These are phyloP conservation scores for Tamandua tetradactyla DNA, from an alignment of 2,797 vertebrate genomes.

Conservation along the genomic window DNA sequence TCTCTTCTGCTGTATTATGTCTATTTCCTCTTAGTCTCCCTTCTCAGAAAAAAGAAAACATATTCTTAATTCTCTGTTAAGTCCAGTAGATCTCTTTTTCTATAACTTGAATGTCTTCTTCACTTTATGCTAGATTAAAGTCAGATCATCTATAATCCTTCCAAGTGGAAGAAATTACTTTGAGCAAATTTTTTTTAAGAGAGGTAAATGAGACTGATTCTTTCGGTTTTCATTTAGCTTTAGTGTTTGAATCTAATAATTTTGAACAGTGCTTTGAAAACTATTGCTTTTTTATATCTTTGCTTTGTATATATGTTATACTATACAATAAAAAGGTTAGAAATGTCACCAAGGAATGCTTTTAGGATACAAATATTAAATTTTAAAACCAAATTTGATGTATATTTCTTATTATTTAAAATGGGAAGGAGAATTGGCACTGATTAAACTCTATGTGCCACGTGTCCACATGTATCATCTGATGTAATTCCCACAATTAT, in stretches of 20 bases:
- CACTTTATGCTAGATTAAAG: neutral
- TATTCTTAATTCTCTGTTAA: neutral
- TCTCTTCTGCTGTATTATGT: neutral
- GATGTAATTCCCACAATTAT: neutral
- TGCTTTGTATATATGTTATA: too few relatives aligned
- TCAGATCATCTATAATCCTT: neutral
- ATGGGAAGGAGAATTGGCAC: neutral
- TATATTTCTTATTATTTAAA: conserved; percentile 40
- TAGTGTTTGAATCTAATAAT: conserved; percentile 37
- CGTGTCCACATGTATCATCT: neutral
- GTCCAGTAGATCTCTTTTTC: neutral
- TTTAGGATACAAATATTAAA: conserved; percentile 12
- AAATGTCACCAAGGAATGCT: neutral
- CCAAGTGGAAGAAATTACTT: neutral
- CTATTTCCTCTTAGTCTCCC: neutral
- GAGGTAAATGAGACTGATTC: neutral
- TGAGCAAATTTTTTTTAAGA: conserved; percentile 9
- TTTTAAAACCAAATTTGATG: conserved; percentile 45
- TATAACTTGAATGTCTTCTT: neutral
- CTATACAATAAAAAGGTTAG: too few relatives aligned
- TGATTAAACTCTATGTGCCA: conserved; percentile 17
- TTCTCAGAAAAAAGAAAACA: neutral
- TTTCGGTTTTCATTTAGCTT: neutral
- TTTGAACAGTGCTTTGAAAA: too few relatives aligned
- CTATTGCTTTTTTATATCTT: too few relatives aligned